These are phyloP conservation scores for Leiothrix lutea DNA, from an alignment of 2,113 vertebrate genomes.

Conservation along the genomic window DNA sequence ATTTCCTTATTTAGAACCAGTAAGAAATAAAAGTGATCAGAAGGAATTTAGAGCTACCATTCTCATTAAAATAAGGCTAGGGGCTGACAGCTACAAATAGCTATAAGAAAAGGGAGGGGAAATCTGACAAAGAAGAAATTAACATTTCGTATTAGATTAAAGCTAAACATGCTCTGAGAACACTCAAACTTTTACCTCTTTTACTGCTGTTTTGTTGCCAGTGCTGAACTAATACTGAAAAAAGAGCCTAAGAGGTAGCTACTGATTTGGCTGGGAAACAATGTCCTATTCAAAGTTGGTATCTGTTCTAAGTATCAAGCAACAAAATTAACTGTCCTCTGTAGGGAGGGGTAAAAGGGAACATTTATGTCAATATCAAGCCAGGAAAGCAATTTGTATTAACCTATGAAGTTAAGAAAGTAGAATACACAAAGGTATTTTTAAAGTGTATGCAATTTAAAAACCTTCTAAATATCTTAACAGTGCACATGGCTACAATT, in stretches of 20 bases:
- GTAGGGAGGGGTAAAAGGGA: background rate
- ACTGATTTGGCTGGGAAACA: constrained; percentile 72
- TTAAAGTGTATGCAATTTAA: constrained; percentile 52
- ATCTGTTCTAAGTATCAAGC: constrained; percentile 74
- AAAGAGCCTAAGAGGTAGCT: constrained; percentile 36
- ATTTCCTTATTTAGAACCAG: constrained; percentile 34
- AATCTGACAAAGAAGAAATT: background rate
- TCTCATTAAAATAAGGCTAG: constrained; percentile 51
- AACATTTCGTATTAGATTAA: constrained; percentile 6
- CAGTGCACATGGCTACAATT: constrained; percentile 28
- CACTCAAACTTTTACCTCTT: background rate
- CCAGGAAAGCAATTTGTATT: constrained; percentile 51
- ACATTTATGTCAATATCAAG: background rate
- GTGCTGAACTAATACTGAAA: background rate
- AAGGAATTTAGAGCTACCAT: constrained; percentile 49
- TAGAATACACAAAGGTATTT: constrained; percentile 44
- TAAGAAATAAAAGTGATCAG: constrained; percentile 45
- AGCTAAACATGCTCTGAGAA: background rate
- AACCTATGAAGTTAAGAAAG: constrained; percentile 41
- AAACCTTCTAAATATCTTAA: constrained; percentile 58
- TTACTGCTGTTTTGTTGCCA: background rate
- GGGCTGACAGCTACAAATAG: background rate
- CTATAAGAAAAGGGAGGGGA: background rate
- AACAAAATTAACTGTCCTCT: constrained; percentile 24
- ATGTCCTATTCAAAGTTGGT: constrained; percentile 67